These are phyloP conservation scores for Nemoura dubitans DNA, from an alignment of 2,888 invertebrate species.

Conservation along the genomic window DNA sequence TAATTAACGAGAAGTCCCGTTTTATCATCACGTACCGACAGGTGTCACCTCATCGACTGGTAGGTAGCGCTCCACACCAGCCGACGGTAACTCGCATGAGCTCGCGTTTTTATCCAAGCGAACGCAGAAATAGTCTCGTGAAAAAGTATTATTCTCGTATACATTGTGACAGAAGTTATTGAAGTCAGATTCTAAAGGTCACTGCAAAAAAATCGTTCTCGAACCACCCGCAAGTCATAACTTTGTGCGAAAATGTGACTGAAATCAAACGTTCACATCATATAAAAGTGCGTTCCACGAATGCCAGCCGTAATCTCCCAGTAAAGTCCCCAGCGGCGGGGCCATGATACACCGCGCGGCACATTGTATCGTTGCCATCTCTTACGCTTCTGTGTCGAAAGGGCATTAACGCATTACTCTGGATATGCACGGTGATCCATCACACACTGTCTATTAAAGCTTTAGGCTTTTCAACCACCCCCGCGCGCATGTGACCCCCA, in stretches of 20 bases:
- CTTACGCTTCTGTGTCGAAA: background rate
- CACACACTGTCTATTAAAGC: slow-evolving; percentile 42
- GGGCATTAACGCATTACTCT: background rate
- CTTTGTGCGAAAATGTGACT: background rate
- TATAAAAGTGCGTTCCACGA: background rate
- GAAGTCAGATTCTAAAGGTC: background rate
- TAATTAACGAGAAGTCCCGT: background rate
- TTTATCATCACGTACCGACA: background rate
- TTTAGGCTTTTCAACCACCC: slow-evolving; percentile 30
- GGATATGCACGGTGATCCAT: slow-evolving; percentile 43
- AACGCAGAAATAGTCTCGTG: background rate
- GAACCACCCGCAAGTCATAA: background rate
- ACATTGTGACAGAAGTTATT: background rate
- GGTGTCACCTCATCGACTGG: background rate
- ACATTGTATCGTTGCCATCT: background rate
- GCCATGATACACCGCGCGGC: background rate
- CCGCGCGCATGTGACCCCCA: slow-evolving; percentile 25
- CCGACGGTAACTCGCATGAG: background rate
- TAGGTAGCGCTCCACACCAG: too few species aligned
- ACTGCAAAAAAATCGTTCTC: background rate
- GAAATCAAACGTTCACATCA: background rate
- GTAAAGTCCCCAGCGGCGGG: background rate
- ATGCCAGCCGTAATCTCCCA: background rate
- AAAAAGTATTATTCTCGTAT: background rate
- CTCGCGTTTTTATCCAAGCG: background rate